phyloP scores from a whole-genome alignment of 2,797 vertebrate species.

The Potorous gilbertii region DNA sequence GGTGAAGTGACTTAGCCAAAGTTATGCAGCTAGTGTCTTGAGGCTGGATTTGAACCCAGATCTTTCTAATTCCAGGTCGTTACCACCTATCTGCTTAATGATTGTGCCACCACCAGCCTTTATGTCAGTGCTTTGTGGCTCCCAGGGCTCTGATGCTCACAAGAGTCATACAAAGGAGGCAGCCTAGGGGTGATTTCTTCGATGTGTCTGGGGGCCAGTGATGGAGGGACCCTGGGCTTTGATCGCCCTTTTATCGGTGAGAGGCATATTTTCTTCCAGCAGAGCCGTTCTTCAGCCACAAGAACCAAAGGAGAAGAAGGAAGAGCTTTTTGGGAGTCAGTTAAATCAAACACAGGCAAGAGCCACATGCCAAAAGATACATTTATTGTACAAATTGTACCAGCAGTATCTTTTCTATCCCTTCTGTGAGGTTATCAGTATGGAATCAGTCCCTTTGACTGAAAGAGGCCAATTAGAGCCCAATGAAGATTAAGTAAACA shows the following conservation, averaged over 20 bases:
- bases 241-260: not conserved
- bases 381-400: slow-evolving; percentile 31
- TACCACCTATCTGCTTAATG: not conserved
- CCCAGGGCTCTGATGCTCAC: not conserved
- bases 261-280: slow-evolving; percentile 21
- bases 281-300: not conserved
- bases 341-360: not conserved
- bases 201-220: not conserved
- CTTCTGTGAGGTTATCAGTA: not conserved
- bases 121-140: not conserved
- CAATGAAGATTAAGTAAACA: not conserved
- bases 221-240: not conserved
- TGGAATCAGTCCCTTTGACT: slow-evolving; percentile 28
- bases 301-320: slow-evolving; percentile 41
- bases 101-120: not conserved
- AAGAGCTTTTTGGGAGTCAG: not conserved
- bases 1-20: not conserved
- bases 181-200: not conserved
- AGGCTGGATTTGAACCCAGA: not conserved
- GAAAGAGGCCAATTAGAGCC: not conserved
- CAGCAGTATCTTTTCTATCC: not conserved
- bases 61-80: not conserved
- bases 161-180: not conserved
- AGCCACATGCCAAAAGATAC: not conserved
- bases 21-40: not conserved